These are phyloP conservation scores for Piaya cayana DNA, from an alignment of 2,113 vertebrate genomes.

Conservation along the genomic window DNA sequence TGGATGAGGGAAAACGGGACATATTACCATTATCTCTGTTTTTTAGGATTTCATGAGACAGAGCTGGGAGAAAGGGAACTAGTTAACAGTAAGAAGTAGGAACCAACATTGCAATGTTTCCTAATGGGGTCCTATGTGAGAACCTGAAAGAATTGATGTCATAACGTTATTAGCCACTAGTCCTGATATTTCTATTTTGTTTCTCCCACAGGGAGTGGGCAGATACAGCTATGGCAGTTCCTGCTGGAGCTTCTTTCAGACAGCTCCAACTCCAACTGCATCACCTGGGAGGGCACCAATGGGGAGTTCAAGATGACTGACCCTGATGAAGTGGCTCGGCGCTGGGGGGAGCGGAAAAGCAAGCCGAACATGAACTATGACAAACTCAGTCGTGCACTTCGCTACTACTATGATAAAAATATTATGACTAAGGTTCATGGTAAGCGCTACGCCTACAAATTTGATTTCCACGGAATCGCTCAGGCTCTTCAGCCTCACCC, in stretches of 20 bases:
- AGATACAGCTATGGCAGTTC: conserved; percentile 92
- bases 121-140: background rate
- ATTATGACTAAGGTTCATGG: conserved; percentile 94
- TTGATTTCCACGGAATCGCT: conserved; percentile 91
- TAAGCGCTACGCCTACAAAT: conserved; percentile 91
- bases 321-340: conserved; percentile 88
- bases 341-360: conserved; percentile 88
- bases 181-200: background rate
- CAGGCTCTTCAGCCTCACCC: conserved; percentile 90
- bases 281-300: conserved; percentile 91
- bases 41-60: background rate
- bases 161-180: background rate
- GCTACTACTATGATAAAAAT: conserved; percentile 92
- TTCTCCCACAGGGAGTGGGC: conserved; percentile 79
- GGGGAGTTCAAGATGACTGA: conserved; percentile 92
- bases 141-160: background rate
- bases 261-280: conserved; percentile 88
- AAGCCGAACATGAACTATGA: conserved; percentile 95
- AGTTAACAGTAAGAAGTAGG: background rate
- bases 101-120: background rate
- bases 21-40: background rate
- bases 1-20: conserved; percentile 19
- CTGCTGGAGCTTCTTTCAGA: conserved; percentile 88
- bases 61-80: background rate
- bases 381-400: conserved; percentile 88